phyloP scores from a whole-genome alignment of 2,113 vertebrate species.

The Leucopsar rothschildi region DNA sequence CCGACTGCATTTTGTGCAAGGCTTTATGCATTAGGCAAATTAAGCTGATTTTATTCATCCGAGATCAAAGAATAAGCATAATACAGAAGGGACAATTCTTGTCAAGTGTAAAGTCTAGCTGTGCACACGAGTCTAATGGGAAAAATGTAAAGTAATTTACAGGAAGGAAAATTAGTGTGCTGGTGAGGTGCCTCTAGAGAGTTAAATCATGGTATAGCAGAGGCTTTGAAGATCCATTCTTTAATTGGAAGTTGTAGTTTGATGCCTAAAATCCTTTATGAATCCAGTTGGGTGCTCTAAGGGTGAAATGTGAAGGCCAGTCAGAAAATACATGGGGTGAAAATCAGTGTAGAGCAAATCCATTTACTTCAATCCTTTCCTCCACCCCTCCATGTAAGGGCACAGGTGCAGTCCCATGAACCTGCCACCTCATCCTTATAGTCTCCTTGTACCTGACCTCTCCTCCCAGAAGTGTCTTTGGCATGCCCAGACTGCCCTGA shows the following conservation, averaged over 20 bases:
- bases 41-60: background rate
- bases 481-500: background rate
- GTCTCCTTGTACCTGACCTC: background rate
- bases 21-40: background rate
- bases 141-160: background rate
- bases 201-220: background rate
- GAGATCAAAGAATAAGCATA: constrained; percentile 2
- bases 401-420: background rate
- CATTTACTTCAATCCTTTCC: background rate
- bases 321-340: background rate
- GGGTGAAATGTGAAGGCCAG: background rate
- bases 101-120: background rate
- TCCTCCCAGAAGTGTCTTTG: background rate
- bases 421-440: background rate
- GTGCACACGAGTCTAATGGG: background rate
- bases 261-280: background rate
- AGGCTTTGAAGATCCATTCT: background rate
- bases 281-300: background rate
- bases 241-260: background rate
- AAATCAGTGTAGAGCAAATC: background rate
- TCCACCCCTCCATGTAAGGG: background rate
- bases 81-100: background rate
- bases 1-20: background rate
- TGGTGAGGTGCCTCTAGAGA: background rate
- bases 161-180: background rate